Conservation (phyloP, 2,888 invertebrate species). For the Diadegma fenestrale region DNA sequence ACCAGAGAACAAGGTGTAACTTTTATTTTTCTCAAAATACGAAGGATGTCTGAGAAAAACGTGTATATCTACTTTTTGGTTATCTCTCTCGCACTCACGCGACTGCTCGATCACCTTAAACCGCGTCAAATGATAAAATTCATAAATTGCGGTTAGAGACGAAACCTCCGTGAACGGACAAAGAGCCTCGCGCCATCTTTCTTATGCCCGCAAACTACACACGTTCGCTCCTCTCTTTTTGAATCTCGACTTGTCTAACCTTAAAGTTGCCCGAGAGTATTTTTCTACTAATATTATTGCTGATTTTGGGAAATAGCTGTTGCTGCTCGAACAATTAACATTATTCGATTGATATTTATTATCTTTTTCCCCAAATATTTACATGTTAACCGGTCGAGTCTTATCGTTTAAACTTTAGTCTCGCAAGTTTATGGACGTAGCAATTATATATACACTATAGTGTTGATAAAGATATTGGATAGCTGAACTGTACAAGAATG, state of each 20-base stretch:
- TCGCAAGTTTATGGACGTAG: slow-evolving; percentile 1
- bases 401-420: neutral
- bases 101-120: no score
- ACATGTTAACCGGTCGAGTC: neutral
- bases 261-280: neutral
- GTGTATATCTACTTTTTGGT: no score
- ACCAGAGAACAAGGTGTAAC: no score
- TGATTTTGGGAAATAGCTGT: neutral
- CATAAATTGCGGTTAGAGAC: no score
- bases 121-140: no score
- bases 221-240: no score
- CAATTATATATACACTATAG: slow-evolving; percentile 1
- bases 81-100: no score
- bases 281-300: neutral
- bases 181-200: no score
- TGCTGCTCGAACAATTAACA: neutral
- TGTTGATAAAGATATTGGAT: neutral
- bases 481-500: neutral
- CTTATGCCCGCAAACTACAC: no score
- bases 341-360: slow-evolving; percentile 1
- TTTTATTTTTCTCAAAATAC: no score
- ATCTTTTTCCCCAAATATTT: neutral
- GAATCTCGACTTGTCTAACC: neutral
- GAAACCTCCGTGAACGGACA: no score
- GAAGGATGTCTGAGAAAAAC: no score